Conservation (phyloP, 2,797 vertebrate species). For the Lagodon rhomboides region DNA sequence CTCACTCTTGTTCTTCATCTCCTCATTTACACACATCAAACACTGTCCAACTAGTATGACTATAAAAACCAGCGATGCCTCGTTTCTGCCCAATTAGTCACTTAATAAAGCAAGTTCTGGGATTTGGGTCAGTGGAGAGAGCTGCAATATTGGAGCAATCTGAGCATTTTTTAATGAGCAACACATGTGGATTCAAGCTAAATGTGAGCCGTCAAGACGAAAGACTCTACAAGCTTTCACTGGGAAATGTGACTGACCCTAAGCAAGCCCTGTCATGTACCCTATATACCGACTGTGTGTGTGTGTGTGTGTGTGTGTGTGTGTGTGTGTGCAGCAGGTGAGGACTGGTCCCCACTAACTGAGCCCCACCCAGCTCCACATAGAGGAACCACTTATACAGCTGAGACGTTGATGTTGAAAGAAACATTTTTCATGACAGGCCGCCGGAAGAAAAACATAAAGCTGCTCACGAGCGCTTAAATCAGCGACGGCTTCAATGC, state of each 20-base stretch:
- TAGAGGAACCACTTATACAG: constrained; percentile 34
- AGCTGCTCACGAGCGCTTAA: constrained; percentile 5
- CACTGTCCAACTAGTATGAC: constrained; percentile 1
- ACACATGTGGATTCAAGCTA: constrained; percentile 17
- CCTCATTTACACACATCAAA: constrained; percentile 6
- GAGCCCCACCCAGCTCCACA: constrained; percentile 49
- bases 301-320: constrained; percentile 16
- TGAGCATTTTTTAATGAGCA: constrained; percentile 2
- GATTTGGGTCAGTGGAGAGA: constrained; percentile 34
- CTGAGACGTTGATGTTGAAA: constrained; percentile 40
- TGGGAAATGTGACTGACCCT: constrained; percentile 34
- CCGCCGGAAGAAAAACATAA: neutral
- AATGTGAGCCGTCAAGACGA: constrained; percentile 15
- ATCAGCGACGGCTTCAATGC: constrained; percentile 10
- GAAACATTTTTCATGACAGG: constrained; percentile 20
- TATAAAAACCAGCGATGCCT: constrained; percentile 32
- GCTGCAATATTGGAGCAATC: neutral
- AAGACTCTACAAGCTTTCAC: constrained; percentile 4
- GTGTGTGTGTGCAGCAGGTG: constrained; percentile 46
- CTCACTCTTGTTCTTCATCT: neutral
- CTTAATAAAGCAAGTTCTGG: constrained; percentile 15
- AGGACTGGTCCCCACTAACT: constrained; percentile 40
- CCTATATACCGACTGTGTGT: too few species aligned
- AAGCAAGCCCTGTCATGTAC: constrained; percentile 44
- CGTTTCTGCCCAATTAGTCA: constrained; percentile 31